phyloP scores from a whole-genome alignment of 2,113 vertebrate species.

The Himantopus leucocephalus region DNA sequence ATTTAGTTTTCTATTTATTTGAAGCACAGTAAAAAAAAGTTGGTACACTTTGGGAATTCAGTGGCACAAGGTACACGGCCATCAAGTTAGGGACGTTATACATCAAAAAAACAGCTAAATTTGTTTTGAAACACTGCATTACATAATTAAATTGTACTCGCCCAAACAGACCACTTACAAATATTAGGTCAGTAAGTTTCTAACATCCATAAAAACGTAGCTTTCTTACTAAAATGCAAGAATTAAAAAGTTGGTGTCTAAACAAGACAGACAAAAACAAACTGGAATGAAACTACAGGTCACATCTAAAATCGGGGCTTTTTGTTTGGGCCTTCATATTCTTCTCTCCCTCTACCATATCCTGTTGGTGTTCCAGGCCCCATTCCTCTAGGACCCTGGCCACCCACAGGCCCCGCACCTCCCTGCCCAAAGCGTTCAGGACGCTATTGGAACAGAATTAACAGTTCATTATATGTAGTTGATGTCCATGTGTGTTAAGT shows the following conservation, averaged over 20 bases:
- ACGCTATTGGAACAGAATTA: conserved; percentile 88
- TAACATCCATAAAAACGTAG: conserved; percentile 86
- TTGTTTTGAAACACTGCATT: conserved; percentile 81
- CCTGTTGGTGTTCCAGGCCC: conserved; percentile 90
- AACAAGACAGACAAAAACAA: conserved; percentile 85
- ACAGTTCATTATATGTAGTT: conserved; percentile 85
- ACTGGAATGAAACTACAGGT: conserved; percentile 85
- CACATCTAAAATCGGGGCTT: conserved; percentile 96
- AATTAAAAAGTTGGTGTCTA: conserved; percentile 91
- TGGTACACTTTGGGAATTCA: conserved; percentile 90
- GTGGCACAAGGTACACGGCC: conserved; percentile 95
- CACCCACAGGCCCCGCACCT: conserved; percentile 87
- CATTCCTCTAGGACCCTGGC: conserved; percentile 88
- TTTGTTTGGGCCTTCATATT: conserved; percentile 97
- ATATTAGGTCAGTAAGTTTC: conserved; percentile 84
- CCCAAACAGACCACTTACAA: conserved; percentile 85
- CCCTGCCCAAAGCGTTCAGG: conserved; percentile 96
- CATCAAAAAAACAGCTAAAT: conserved; percentile 78
- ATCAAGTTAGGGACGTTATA: conserved; percentile 85
- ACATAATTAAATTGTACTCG: conserved; percentile 81
- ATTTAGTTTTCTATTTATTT: conserved; percentile 89
- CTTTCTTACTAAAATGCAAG: conserved; percentile 94
- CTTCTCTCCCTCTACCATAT: conserved; percentile 97
- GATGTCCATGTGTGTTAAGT: conserved; percentile 88
- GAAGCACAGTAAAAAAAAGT: conserved; percentile 86